Base-by-base conservation (phyloP, 2,113 vertebrate species). In the Hylia prasina region DNA sequence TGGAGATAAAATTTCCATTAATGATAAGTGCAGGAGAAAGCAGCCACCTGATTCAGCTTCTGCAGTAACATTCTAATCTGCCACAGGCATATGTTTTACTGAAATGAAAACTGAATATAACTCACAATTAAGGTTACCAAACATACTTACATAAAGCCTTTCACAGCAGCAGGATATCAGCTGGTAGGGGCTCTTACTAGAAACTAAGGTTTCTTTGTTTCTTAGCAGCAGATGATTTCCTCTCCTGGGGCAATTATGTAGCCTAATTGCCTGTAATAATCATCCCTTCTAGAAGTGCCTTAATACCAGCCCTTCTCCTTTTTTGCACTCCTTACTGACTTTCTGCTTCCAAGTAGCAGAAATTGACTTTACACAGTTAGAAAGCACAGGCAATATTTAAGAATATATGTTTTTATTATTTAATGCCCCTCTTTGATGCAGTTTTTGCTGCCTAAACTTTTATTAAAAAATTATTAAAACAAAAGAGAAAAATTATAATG, bases 221-320 rank as follows among this genome's bases (percentile, higher is more conserved):
- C 90, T 93, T 33, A 60, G 86, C n/a, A 93, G 96, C 97, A 31
- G 61, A 75, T 85, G 85, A 97, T 95, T 97, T 97, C 89, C 89
- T 94, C 77, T 89, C 81, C 48, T 80, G 72, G 79, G 91, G 86
- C 90, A 94, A 86, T 97, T 94, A 87, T 66, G 56, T 44, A 57
- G 79, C 83, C 58, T 92, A 95, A 97, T 96, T 94, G 94, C 71
- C 94, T 91, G 82, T 86, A 96, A 96, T 92, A 96, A 96, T 87
- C 82, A 90, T 75, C 82, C 78, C 58, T 78, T 57, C 78, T 93
- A 81, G 40, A 95, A 96, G 79, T 78, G 45, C 82, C 84, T 51
- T 54, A 57, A 42, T 39, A 37, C 79, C 51, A 70, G 61, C 31
- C 77, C 5, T 44, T 78, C 45, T 78, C 15, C 3, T 80, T 76